Evolutionary conservation across 2,888 invertebrate genomes (phyloP).

Genomic region (Peribatodes rhomboidaria): DNA sequence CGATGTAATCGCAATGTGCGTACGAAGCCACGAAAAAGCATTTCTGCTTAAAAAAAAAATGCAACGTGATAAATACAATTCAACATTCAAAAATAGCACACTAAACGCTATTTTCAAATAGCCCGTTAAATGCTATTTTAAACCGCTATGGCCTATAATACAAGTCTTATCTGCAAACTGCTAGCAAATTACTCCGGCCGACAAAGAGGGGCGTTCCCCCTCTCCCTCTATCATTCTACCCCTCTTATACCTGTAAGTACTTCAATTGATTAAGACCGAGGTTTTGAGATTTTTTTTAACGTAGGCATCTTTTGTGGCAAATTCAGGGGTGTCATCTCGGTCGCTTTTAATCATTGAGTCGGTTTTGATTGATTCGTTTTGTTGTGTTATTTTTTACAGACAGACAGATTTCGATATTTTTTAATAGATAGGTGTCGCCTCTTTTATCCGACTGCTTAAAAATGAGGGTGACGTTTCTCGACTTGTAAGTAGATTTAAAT

Average conservation of each 20-base stretch:
- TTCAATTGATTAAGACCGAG: constrained; percentile 38
- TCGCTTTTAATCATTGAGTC: constrained; percentile 28
- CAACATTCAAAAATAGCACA: constrained; percentile 3
- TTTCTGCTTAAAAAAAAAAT: too few relatives aligned
- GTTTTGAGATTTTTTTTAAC: constrained; percentile 22
- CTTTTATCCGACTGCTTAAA: too few relatives aligned
- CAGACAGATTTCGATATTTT: not conserved
- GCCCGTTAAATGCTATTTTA: constrained; percentile 8
- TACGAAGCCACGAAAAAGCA: too few relatives aligned
- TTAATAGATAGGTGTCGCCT: not conserved
- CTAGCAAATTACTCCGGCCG: constrained; percentile 29
- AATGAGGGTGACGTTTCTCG: too few relatives aligned
- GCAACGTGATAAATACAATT: not conserved
- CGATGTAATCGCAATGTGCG: too few relatives aligned
- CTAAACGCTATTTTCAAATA: too few relatives aligned
- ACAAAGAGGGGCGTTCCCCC: constrained; percentile 24
- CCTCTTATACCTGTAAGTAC: constrained; percentile 32
- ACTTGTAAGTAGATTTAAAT: too few relatives aligned
- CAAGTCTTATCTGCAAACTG: constrained; percentile 26
- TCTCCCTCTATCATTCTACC: constrained; percentile 16
- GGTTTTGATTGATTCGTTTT: constrained; percentile 30
- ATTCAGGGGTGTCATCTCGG: constrained; percentile 28
- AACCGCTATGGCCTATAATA: constrained; percentile 8
- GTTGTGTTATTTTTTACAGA: not conserved
- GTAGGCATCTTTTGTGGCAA: constrained; percentile 32